A percentile compares a stretch with the other conserved stretches of the same genome.
phyloP scores from a whole-genome alignment of 2,113 vertebrate genomes.

The Syngnathus scovelli region DNA sequence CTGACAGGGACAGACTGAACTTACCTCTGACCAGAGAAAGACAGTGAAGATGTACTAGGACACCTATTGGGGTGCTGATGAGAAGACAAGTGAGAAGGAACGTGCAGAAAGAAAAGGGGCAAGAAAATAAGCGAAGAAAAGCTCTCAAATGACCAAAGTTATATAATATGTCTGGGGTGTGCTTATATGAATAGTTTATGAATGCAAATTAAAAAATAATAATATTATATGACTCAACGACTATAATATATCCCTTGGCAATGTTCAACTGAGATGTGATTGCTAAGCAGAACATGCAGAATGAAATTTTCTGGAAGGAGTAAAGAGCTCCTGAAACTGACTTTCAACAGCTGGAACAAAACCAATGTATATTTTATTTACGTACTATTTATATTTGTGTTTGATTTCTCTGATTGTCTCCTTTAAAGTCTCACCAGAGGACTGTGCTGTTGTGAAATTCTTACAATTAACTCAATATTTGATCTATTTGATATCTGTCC shows the following conservation, averaged over 20 bases:
- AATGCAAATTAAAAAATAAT: background rate
- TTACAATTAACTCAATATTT: background rate
- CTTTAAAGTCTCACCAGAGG: background rate
- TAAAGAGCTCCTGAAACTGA: too few relatives aligned
- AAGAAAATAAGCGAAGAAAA: background rate
- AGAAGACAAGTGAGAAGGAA: slow-evolving; percentile 25
- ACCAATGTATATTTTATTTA: too few relatives aligned
- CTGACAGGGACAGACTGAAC: slow-evolving; percentile 70
- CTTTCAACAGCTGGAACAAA: too few relatives aligned
- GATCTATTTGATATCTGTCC: background rate
- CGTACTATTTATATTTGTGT: too few relatives aligned
- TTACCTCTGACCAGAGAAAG: slow-evolving; percentile 63
- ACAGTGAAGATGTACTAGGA: slow-evolving; percentile 40
- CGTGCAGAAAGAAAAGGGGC: background rate
- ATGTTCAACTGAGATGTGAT: background rate
- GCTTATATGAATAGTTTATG: background rate
- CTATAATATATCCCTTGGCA: background rate
- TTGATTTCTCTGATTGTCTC: too few relatives aligned
- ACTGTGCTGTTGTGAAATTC: background rate
- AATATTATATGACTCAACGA: background rate
- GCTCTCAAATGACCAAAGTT: background rate
- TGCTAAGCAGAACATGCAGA: background rate
- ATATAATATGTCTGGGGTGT: background rate
- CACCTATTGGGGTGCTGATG: slow-evolving; percentile 39
- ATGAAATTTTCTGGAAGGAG: background rate